These are phyloP conservation scores for Zosterops japonicus DNA, from an alignment of 2,113 vertebrate genomes.

Conservation along the genomic window DNA sequence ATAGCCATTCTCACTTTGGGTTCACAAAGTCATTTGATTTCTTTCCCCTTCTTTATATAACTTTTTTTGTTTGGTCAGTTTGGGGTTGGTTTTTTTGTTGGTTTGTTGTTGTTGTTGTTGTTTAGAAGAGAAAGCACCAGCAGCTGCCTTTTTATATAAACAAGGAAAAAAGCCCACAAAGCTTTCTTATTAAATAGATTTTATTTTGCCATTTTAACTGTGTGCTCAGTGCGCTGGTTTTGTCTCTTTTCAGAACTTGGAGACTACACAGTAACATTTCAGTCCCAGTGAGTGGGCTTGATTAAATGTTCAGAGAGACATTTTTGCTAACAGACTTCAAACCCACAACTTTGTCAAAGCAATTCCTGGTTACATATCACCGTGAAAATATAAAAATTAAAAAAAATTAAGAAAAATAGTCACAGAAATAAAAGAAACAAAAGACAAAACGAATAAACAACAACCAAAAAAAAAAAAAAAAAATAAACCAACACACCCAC, in stretches of 20 bases:
- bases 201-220: slow-evolving; percentile 1
- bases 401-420: not conserved
- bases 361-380: not conserved
- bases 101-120: not conserved
- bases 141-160: not conserved
- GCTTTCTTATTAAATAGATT: not conserved
- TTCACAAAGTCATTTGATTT: not conserved
- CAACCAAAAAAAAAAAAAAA: no score
- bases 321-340: not conserved
- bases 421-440: not conserved
- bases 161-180: fast-evolving
- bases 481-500: not conserved
- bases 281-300: not conserved
- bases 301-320: slow-evolving; percentile 26
- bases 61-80: not conserved
- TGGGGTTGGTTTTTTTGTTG: not conserved
- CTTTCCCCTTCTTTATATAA: not conserved
- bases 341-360: not conserved
- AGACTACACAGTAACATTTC: not conserved
- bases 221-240: not conserved
- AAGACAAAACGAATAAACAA: not conserved
- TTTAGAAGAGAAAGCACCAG: not conserved
- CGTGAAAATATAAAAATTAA: not conserved
- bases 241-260: not conserved
- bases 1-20: not conserved